Base-by-base conservation (phyloP, 2,888 invertebrate genomes). In the Ectemnius lituratus region DNA sequence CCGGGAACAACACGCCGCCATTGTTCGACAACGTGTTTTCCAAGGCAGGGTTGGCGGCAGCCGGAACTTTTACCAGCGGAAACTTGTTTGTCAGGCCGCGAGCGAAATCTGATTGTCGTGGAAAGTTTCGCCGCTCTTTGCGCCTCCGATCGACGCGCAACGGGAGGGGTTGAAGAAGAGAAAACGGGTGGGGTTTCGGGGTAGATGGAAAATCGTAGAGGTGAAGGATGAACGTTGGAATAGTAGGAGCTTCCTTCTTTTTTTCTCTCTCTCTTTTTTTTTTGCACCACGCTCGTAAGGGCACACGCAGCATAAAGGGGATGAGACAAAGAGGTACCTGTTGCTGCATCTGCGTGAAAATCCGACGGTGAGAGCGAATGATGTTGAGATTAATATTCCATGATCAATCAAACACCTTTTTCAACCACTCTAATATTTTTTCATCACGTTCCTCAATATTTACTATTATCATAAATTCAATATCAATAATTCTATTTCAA, bases 81-180 rank as follows among this genome's bases (percentile, higher is more conserved):
- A 70, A 70, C 60, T 70, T 70, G 64, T 57, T 67, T 59, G 66
- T 52, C 70, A 61, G 45, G 66, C 66, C 66, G 65, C 56, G 28
- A 60, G 70, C 66, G n/a, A 66, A 66, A 70, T 70, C 66, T 70
- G 66, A 66, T 70, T 70, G 70, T 70, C 37, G 37, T 70, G 56
- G 27, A 57, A 70, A 61, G 61, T 70, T 66, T 56, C 23, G 56
- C 52, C 60, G 28, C 49, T 70, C 49, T 20, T 70, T 28, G 45
- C 14, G 57, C 27, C 37, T 37, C 37, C 37, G 8, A 37, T 37
- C 37, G 52, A 52, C 52, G 52, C 4, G 49, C 0, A 13, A 8
- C 4, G 2, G n/a, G n/a, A 13, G 4, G 14, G 49, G 49, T 4
- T 16, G 49, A 49, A 37, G 8, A 16, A 47, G 52, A 52, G 5